Evolutionary conservation across 2,797 vertebrate species (phyloP).

Genomic region (Gymnodraco acuticeps): DNA sequence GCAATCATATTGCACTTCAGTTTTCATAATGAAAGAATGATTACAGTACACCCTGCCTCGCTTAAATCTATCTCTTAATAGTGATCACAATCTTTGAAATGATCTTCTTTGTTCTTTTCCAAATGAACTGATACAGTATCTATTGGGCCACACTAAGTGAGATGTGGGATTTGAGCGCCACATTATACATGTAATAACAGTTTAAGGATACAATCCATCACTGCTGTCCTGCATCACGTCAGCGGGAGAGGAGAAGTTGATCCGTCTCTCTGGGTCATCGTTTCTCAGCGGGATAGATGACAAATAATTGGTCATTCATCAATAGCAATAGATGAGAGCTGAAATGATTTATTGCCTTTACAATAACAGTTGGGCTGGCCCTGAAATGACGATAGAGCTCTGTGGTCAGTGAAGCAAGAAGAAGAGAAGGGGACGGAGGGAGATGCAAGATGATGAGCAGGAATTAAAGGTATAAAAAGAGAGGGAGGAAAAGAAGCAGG

Average conservation of each 20-base stretch:
- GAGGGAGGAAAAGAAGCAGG: no score
- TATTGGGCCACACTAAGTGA: conserved; percentile 82
- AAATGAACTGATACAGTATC: conserved; percentile 80
- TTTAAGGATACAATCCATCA: conserved; percentile 99
- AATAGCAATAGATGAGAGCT: conserved; percentile 99
- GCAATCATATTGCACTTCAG: neutral
- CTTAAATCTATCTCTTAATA: neutral
- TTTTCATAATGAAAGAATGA: neutral
- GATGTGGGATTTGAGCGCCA: conserved; percentile 88
- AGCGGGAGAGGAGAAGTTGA: conserved; percentile 82
- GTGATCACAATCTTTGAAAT: neutral
- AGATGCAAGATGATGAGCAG: conserved; percentile 52
- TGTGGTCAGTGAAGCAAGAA: conserved; percentile 86
- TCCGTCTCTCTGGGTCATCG: conserved; percentile 93
- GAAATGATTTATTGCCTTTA: conserved; percentile 98
- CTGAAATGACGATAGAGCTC: conserved; percentile 85
- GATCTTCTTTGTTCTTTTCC: conserved; percentile 66
- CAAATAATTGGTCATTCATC: conserved; percentile 99
- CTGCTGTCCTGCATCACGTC: conserved; percentile 86
- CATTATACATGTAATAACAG: conserved; percentile 97
- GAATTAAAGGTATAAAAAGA: conserved; percentile 26
- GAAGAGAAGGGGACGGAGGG: conserved; percentile 38
- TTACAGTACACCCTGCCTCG: neutral
- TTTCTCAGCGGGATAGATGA: conserved; percentile 96
- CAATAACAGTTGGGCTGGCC: conserved; percentile 63